Evolutionary conservation across 2,888 invertebrate genomes (phyloP), one percentile per base, ranked within the genome.

Genomic region (Nemapogon koenigi): DNA sequence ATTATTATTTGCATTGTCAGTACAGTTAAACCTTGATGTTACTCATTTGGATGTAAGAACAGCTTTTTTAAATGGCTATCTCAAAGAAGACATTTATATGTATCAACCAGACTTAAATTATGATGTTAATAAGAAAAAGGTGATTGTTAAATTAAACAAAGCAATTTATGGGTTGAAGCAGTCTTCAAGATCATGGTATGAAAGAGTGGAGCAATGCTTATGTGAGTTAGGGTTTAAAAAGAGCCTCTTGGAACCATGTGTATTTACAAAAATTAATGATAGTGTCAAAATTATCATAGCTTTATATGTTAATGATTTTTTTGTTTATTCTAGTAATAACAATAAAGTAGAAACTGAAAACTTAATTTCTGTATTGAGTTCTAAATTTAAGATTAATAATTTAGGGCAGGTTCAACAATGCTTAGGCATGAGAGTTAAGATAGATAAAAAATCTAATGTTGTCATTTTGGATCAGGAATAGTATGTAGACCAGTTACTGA

Each of bases 311-410:
- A 10, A 22, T 22, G 22, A 22, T 22, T 22, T 22, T 22, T 10
- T 22, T 7, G 22, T 41, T n/a, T 41, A 30, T 26, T 37, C 39
- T 41, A n/a, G n/a, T n/a, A n/a, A n/a, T n/a, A 41, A 43, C 41
- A 36, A 43, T 37, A 14, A 33, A 37, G 11, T 8, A 14, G 37
- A 42, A 16, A 37, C 35, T 16, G 11, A 35, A 1, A 38, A 30
- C 1, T 35, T 41, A 16, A 41, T 28, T 18, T 8, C 10, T 4
- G 10, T 31, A n/a, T 41, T 41, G 16, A 36, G 32, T 41, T 27
- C 25, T 32, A 35, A 39, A 11, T 36, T 36, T 39, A 36, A 18
- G 7, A 41, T 41, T 31, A 41, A 39, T 27, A 37, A 41, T 32
- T 10, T 22, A n/a, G 32, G 28, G 11, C 27, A 40, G 17, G 19